Base-by-base conservation (phyloP, 2,797 vertebrate species). In the Antennarius maculatus region DNA sequence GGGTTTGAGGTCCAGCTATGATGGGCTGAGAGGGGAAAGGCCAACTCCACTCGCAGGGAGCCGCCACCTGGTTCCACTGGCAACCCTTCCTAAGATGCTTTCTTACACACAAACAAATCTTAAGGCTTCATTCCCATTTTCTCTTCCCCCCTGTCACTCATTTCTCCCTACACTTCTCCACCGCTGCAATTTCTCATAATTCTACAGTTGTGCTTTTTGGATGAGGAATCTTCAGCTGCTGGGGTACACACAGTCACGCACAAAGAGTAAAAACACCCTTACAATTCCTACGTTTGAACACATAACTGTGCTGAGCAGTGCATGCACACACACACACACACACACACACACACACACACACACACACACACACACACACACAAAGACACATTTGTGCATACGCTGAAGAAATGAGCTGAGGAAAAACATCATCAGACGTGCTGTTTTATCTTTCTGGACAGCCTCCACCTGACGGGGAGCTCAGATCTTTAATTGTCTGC, bases 401-500 rank as follows among this genome's bases (percentile, higher is more conserved):
- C 5, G 4, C 34, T 34, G 45, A 53, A 61, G 65, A 59, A 74
- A 66, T 49, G 12, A 74, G 66, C 66, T 29, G 27, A 51, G 49
- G 64, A 69, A 77, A 66, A 50, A 14, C 16, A n/a, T 57, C 72
- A 70, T 76, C 71, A 69, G 63, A 58, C 64, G 57, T 79, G 68
- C 53, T 41, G 28, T 76, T 79, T 86, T 42, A 76, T 79, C 66
- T 77, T 79, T 63, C 48, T 47, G 64, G 43, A 76, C 82, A 77
- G 67, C 66, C 62, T 77, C 54, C 56, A 79, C 64, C 80, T 73
- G 77, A 84, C 50, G 48, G 68, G 58, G 53, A 64, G 71, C 70
- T 84, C 73, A 82, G 78, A 87, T 84, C 83, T 87, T 85, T 89
- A 85, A 89, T 80, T 80, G 82, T 86, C 69, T 74, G 83, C 66